Conservation (phyloP, 53 echinoderm and acorn worm genomes). For the Echinometra lucunter region DNA sequence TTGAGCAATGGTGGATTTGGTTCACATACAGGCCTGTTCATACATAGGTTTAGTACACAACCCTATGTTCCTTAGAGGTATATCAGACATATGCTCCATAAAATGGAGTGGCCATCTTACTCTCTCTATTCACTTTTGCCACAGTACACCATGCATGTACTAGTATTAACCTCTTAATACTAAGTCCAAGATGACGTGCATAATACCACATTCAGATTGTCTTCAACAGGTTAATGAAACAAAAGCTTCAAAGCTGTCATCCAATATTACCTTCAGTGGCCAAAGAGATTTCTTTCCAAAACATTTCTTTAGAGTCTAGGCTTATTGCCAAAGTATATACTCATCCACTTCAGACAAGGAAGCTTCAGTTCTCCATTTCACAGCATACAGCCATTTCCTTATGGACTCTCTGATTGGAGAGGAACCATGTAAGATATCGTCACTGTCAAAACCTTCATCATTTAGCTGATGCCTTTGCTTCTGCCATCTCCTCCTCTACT, state of each 20-base stretch:
- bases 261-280: background rate
- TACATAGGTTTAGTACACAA: no score
- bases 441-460: background rate
- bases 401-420: background rate
- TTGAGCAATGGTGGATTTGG: background rate
- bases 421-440: background rate
- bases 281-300: background rate
- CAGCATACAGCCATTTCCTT: background rate
- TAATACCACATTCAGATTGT: no score
- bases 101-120: background rate
- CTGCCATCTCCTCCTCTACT: constrained; percentile 73
- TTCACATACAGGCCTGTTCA: background rate
- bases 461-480: constrained; percentile 20
- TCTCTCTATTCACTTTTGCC: background rate
- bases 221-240: no score
- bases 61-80: background rate
- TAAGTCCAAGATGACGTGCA: no score
- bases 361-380: background rate
- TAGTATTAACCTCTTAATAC: background rate
- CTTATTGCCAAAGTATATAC: background rate
- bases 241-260: background rate
- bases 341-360: background rate
- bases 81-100: background rate
- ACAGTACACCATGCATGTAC: background rate
- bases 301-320: background rate